phyloP scores from a whole-genome alignment of 2,888 invertebrate species.

The Ectemnius cavifrons region DNA sequence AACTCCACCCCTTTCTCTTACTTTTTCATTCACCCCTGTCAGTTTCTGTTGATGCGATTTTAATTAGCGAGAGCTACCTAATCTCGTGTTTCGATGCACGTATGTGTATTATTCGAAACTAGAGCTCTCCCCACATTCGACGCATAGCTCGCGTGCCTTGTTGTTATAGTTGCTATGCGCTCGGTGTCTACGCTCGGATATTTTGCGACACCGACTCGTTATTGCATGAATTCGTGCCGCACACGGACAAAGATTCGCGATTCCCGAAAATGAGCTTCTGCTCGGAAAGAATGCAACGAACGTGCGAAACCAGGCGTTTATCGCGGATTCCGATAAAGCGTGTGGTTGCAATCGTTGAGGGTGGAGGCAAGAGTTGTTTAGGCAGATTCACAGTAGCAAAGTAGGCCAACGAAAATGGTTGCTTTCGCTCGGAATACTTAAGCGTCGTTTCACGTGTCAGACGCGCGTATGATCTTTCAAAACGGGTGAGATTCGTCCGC shows the following conservation, averaged over 20 bases:
- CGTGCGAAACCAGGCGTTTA: background rate
- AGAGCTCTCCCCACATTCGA: slow-evolving; percentile 17
- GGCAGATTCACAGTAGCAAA: no score
- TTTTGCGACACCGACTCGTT: slow-evolving; percentile 14
- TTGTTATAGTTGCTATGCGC: slow-evolving; percentile 1
- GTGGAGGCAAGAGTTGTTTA: no score
- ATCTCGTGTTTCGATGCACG: slow-evolving; percentile 40
- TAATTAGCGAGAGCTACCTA: slow-evolving; percentile 45
- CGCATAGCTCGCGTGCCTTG: slow-evolving; percentile 32
- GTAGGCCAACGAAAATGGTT: no score
- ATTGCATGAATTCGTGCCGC: slow-evolving; percentile 1
- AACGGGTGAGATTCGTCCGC: no score
- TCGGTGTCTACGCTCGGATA: slow-evolving; percentile 5
- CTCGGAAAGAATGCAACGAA: background rate
- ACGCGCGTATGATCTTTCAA: no score
- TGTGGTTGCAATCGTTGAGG: no score
- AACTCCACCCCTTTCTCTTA: no score
- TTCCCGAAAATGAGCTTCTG: background rate
- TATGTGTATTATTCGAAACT: slow-evolving; percentile 21
- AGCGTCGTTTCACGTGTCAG: no score
- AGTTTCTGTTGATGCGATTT: slow-evolving; percentile 42
- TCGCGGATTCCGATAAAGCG: background rate
- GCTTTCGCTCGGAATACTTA: no score
- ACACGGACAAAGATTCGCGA: background rate
- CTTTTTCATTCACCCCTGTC: no score